Percentiles rank a stretch among this genome's conserved stretches.
Conservation (phyloP, 2,888 invertebrate species). For the Apocheima hispidaria region DNA sequence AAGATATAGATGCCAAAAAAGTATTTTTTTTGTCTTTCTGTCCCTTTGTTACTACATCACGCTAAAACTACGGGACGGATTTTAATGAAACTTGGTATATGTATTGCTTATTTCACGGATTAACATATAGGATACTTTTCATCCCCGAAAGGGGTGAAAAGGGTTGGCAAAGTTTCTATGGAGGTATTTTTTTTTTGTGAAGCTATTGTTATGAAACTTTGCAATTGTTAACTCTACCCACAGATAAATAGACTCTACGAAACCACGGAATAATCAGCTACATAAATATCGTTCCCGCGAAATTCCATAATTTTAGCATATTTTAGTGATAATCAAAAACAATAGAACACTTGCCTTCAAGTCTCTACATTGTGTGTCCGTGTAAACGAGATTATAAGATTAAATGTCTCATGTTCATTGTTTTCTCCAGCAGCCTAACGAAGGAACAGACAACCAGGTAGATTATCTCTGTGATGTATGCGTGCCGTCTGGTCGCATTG, state of each 20-base stretch:
- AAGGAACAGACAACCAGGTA: constrained; percentile 84
- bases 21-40: no score
- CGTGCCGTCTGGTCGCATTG: constrained; percentile 33
- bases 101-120: no score
- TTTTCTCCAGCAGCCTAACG: constrained; percentile 81
- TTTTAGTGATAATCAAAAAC: constrained; percentile 19
- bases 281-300: background rate
- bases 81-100: no score
- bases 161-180: no score
- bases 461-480: constrained; percentile 41
- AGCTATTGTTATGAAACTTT: no score
- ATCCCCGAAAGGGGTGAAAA: no score
- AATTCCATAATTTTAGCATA: constrained; percentile 12
- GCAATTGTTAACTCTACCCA: no score
- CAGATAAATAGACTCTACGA: background rate
- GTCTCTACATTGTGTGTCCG: constrained; percentile 27
- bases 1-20: no score
- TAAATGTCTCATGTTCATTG: constrained; percentile 56
- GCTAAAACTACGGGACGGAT: no score
- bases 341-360: constrained; percentile 34
- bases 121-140: no score
- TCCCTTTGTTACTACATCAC: no score
- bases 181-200: no score
- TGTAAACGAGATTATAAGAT: constrained; percentile 43
- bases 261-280: constrained; percentile 1